A percentile compares a stretch with the other conserved stretches of the same genome.
phyloP scores from a whole-genome alignment of 2,797 vertebrate genomes.

The Galaxias olidus region DNA sequence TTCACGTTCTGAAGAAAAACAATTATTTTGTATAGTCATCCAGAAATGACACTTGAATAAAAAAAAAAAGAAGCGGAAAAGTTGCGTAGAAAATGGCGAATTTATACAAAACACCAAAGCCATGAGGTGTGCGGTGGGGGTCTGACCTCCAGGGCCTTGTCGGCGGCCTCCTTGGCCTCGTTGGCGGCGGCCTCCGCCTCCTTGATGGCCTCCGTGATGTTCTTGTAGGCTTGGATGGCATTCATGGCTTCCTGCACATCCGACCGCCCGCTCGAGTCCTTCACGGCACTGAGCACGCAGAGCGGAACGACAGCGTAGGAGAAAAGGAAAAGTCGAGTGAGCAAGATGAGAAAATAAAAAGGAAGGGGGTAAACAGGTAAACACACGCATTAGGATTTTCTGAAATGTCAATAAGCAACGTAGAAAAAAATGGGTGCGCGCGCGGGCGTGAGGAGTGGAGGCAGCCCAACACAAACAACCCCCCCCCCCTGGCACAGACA shows the following conservation, averaged over 20 bases:
- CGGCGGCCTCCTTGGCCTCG: slow-evolving; percentile 82
- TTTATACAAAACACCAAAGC: too few relatives aligned
- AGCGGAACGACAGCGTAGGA: slow-evolving; percentile 3
- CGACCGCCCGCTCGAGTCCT: slow-evolving; percentile 75
- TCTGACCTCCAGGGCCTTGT: slow-evolving; percentile 84
- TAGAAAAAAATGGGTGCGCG: neutral
- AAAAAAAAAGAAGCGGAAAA: too few relatives aligned
- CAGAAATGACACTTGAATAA: neutral
- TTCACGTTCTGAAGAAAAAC: slow-evolving; percentile 76
- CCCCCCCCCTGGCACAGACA: too few relatives aligned
- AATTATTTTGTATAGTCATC: neutral
- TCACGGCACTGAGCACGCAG: slow-evolving; percentile 84
- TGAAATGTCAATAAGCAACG: slow-evolving; percentile 6
- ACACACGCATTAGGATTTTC: slow-evolving; percentile 1
- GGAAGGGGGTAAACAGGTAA: neutral
- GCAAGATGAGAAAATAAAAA: neutral
- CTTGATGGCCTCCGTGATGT: slow-evolving; percentile 87
- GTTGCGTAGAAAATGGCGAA: neutral
- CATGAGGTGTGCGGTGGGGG: neutral
- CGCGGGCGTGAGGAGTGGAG: neutral
- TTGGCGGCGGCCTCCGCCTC: slow-evolving; percentile 86
- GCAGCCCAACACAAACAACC: neutral
- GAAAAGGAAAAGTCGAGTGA: slow-evolving; percentile 1
- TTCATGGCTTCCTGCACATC: slow-evolving; percentile 85
- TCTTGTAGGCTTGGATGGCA: slow-evolving; percentile 88